phyloP scores from a whole-genome alignment of 2,113 vertebrate genomes.

The Sander vitreus region DNA sequence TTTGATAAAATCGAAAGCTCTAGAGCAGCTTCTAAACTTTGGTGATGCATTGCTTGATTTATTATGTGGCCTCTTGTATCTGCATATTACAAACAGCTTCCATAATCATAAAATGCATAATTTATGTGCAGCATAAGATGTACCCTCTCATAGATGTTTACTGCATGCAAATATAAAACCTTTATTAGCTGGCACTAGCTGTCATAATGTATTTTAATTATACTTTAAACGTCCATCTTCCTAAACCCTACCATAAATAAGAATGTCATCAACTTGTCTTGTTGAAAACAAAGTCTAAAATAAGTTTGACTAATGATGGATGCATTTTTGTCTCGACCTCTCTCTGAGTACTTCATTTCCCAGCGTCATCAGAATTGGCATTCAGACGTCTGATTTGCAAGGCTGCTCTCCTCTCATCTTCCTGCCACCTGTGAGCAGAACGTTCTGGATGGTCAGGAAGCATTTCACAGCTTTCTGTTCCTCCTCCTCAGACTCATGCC shows the following conservation, averaged over 20 bases:
- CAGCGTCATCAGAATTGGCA: background rate
- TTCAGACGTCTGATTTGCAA: conserved; percentile 2
- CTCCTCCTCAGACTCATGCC: conserved; percentile 68
- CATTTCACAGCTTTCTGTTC: conserved; percentile 66
- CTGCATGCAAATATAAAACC: conserved; percentile 24
- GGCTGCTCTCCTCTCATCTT: conserved; percentile 28
- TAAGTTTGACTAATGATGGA: conserved; percentile 6
- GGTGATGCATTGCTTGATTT: background rate
- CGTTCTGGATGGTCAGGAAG: conserved; percentile 42
- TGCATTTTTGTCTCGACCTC: background rate
- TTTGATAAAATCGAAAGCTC: background rate
- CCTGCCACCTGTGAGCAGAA: conserved; percentile 56
- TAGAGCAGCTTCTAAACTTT: background rate
- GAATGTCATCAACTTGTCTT: conserved; percentile 5
- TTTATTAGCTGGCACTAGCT: conserved; percentile 14
- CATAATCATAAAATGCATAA: background rate
- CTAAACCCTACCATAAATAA: conserved; percentile 14
- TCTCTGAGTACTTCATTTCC: background rate
- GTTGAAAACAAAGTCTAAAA: conserved; percentile 12
- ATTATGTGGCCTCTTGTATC: background rate
- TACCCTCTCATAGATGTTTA: conserved; percentile 18
- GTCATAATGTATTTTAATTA: conserved; percentile 16
- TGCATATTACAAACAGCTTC: background rate
- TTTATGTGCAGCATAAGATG: background rate
- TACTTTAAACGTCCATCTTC: conserved; percentile 8